Conservation (phyloP, 2,888 invertebrate species). For the Seira sanloemensis region DNA sequence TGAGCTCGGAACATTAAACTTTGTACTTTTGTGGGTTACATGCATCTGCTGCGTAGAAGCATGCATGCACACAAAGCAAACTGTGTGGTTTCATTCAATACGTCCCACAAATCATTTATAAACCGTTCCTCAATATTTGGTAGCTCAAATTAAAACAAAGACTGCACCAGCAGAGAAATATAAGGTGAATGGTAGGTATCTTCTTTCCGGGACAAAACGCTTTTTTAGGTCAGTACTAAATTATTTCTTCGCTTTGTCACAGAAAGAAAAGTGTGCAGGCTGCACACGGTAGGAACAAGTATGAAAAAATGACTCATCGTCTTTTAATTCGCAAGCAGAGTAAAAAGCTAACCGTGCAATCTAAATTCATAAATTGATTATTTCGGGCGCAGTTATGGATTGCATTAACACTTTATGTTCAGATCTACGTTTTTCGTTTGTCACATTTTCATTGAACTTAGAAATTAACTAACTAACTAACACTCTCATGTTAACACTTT, state of each 20-base stretch:
- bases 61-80: neutral
- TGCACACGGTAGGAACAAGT: neutral
- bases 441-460: neutral
- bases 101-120: neutral
- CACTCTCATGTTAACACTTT: neutral
- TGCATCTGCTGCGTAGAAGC: neutral
- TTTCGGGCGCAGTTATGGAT: too few relatives aligned
- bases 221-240: slow-evolving; percentile 13
- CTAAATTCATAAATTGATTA: neutral
- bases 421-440: too few relatives aligned
- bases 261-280: neutral
- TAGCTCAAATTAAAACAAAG: neutral
- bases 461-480: neutral
- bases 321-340: too few relatives aligned
- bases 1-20: neutral
- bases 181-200: neutral
- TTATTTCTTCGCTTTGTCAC: neutral
- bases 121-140: neutral
- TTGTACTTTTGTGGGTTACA: neutral
- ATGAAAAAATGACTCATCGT: slow-evolving; percentile 3
- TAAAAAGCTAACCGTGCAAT: too few relatives aligned
- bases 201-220: neutral
- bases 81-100: neutral
- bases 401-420: too few relatives aligned
- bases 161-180: neutral